Conservation (phyloP, 2,113 vertebrate genomes). For the Brachyhypopomus occidentalis region DNA sequence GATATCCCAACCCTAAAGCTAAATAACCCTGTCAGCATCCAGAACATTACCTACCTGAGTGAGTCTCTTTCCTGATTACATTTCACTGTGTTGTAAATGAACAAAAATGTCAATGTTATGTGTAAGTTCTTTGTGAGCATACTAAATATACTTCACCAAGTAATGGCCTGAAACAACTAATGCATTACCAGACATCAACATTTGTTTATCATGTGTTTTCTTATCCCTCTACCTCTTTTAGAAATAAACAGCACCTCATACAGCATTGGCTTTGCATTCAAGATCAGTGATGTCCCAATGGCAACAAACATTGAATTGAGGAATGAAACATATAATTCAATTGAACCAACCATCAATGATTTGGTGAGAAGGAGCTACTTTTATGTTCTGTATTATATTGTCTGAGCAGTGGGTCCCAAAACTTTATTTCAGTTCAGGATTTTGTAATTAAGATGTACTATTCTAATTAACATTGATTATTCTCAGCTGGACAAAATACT, state of each 20-base stretch:
- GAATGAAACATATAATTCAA: slow-evolving; percentile 11
- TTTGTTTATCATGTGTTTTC: no score
- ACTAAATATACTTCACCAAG: no score
- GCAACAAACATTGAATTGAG: slow-evolving; percentile 2
- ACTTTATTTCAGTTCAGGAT: no score
- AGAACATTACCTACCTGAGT: slow-evolving; percentile 29
- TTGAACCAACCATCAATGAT: neutral
- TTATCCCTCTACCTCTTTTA: slow-evolving; percentile 3
- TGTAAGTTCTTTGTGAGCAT: no score
- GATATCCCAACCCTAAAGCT: neutral
- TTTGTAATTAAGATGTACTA: no score
- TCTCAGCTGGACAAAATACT: slow-evolving; percentile 35
- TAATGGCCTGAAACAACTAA: no score
- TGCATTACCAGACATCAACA: no score
- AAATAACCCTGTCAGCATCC: slow-evolving; percentile 33
- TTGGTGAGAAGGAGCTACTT: slow-evolving; percentile 14
- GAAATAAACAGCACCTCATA: neutral
- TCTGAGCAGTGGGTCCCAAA: neutral
- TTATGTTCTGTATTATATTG: no score
- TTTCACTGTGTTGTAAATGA: no score
- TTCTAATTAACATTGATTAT: no score
- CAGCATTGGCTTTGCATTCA: slow-evolving; percentile 22
- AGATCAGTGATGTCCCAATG: slow-evolving; percentile 35
- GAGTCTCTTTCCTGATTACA: slow-evolving; percentile 10
- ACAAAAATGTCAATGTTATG: no score